phyloP scores from a whole-genome alignment of 2,113 vertebrate species.

The Rhombomys opimus region DNA sequence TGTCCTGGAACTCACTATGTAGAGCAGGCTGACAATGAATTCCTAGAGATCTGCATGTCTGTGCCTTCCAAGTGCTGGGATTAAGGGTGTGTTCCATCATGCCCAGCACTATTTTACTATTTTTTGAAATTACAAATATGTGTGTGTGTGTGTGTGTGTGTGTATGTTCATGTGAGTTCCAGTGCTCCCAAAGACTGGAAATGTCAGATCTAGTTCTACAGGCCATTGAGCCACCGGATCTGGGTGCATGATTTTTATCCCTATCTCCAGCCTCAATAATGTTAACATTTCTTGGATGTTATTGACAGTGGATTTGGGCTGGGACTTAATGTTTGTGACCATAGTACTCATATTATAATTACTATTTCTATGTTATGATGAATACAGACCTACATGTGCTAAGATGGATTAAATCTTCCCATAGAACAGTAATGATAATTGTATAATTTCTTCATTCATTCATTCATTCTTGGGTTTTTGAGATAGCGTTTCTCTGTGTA shows the following conservation, averaged over 20 bases:
- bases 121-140: not conserved
- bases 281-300: constrained; percentile 18
- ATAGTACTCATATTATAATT: not conserved
- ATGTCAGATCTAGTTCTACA: not conserved
- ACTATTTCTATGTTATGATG: not conserved
- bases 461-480: no score
- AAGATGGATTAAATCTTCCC: not conserved
- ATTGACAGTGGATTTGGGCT: not conserved
- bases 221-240: not conserved
- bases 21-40: not conserved
- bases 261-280: not conserved
- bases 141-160: not conserved
- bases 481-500: no score
- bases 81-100: not conserved
- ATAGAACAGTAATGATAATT: not conserved
- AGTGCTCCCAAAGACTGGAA: not conserved
- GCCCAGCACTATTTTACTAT: not conserved
- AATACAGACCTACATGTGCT: not conserved
- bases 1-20: not conserved
- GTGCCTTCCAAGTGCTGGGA: not conserved
- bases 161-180: not conserved
- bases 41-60: not conserved
- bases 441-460: not conserved
- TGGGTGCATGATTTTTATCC: not conserved
- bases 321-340: not conserved